Evolutionary conservation across 2,888 invertebrate species (phyloP), one percentile per base, ranked within the genome.

Genomic region (Dastarcus helophoroides): DNA sequence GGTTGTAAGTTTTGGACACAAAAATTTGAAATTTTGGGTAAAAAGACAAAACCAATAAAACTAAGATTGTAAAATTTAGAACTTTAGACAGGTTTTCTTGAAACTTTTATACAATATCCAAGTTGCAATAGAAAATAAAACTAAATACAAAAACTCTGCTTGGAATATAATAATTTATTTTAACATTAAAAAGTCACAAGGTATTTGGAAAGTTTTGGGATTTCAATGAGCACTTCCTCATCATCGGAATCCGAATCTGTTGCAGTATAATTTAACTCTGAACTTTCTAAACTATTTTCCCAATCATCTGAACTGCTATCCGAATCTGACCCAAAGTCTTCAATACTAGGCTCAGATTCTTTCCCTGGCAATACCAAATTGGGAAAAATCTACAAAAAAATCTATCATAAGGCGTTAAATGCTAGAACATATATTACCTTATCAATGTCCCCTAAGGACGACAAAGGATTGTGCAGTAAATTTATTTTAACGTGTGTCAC

Each of bases 231-330:
- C 21, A 53, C 37, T 29, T 53, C 51, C 26, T 55, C 53, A 21
- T 50, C 51, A 22, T 56, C 55, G 31, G 45, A 50, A 14, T 51
- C 51, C 11, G 51, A 48, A 26, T 53, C 53, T 10, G 52, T 47
- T n/a, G 40, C 46, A 4, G 47, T 47, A 40, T 53, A 51, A 39
- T 57, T 55, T 15, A 59, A 42, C 38, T 59, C 56, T 4, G 55
- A 53, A 37, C 57, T 56, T 26, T 50, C 48, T n/a, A 56, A 46
- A 37, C 57, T 58, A 27, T 53, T 48, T 32, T 58, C 58, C 58
- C 58, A 58, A 30, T 57, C 54, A 26, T 50, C 50, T 11, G 51
- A 51, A 26, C 44, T 48, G 5, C 49, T 44, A 33, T 53, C 54
- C 5, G 50, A 48, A 33, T 53, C 52, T 4, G 38, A 38, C 14